A percentile compares a stretch with the other conserved stretches of the same genome.
Conservation (phyloP, 2,888 invertebrate species). For the Cabera pusaria region DNA sequence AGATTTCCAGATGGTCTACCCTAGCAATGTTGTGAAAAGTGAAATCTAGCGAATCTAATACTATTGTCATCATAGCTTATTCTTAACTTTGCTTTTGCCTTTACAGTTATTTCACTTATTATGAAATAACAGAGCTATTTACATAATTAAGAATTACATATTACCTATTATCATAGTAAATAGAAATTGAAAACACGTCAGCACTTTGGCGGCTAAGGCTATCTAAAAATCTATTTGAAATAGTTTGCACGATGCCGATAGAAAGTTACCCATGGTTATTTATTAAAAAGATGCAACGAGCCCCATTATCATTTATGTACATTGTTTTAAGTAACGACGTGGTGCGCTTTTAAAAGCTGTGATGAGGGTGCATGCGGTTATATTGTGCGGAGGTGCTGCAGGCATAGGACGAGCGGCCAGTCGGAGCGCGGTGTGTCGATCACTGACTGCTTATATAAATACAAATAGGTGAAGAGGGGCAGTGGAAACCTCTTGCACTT, state of each 20-base stretch:
- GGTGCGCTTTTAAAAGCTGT: conserved; percentile 67
- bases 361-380: conserved; percentile 50
- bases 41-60: conserved; percentile 2
- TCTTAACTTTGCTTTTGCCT: no score
- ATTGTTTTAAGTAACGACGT: conserved; percentile 50
- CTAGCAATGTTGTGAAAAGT: no score
- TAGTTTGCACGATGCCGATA: no score
- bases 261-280: conserved; percentile 40
- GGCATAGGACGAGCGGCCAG: conserved; percentile 61
- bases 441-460: conserved; percentile 78
- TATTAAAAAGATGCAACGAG: conserved; percentile 39
- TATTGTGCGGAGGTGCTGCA: conserved; percentile 53
- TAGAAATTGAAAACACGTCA: no score
- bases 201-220: no score
- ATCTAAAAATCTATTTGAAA: no score
- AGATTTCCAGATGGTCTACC: no score
- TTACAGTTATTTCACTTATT: neutral
- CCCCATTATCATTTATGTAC: conserved; percentile 46
- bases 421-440: conserved; percentile 46
- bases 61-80: conserved; percentile 2
- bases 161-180: no score
- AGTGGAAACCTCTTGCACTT: conserved; percentile 78
- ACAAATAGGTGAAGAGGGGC: conserved; percentile 82
- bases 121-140: neutral
- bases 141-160: no score